Conservation (phyloP, 23 tunicate species). For the Styela clava region DNA sequence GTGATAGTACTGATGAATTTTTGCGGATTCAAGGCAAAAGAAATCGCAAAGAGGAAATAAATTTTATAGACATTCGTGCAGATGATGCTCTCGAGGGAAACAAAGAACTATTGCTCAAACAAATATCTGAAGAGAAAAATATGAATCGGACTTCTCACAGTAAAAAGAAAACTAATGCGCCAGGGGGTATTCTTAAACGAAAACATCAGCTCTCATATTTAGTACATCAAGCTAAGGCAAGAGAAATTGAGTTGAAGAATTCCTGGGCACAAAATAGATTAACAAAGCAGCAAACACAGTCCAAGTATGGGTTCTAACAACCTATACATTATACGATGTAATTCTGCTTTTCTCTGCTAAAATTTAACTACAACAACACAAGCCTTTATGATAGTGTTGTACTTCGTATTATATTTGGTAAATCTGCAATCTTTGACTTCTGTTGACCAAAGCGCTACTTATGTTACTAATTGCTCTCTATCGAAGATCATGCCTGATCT, state of each 20-base stretch:
- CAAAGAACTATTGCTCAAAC: slow-evolving; percentile 66
- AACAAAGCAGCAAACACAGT: slow-evolving; percentile 56
- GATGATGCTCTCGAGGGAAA: slow-evolving; percentile 71
- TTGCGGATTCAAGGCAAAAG: slow-evolving; percentile 57
- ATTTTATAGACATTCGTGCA: slow-evolving; percentile 73
- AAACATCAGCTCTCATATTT: slow-evolving; percentile 82
- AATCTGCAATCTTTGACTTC: no score
- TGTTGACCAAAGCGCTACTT: no score
- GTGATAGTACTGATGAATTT: slow-evolving; percentile 32
- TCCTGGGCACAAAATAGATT: slow-evolving; percentile 80
- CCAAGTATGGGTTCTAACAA: slow-evolving; percentile 86
- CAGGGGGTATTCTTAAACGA: slow-evolving; percentile 38
- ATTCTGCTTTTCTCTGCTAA: neutral
- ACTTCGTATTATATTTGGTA: no score
- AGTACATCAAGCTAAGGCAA: slow-evolving; percentile 79
- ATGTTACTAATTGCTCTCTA: no score
- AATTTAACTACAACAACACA: no score
- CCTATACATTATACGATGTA: no score
- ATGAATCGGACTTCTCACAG: slow-evolving; percentile 61
- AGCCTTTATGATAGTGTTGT: no score
- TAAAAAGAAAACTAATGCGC: slow-evolving; percentile 44
- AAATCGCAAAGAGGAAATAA: slow-evolving; percentile 65
- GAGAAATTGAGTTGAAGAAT: slow-evolving; percentile 76
- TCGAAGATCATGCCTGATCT: no score
- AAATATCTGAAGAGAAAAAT: slow-evolving; percentile 73